Base-by-base conservation (phyloP, 2,888 invertebrate genomes). In the Trachelus tabidus region DNA sequence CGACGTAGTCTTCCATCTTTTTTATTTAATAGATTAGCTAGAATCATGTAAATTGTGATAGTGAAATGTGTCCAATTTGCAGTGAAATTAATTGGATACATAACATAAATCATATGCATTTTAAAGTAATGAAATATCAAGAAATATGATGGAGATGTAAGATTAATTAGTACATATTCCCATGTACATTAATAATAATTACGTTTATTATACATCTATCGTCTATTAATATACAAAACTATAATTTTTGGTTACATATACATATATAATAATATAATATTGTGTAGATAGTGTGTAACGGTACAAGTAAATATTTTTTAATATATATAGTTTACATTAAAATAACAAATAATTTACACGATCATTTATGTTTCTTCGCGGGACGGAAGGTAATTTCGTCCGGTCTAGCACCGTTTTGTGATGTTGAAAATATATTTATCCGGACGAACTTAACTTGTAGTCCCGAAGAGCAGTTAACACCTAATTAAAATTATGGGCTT, bases 221-320 rank as follows among this genome's bases (percentile, higher is more conserved):
- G 33, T 83, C 88, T 90, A 90, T 87, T 87, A 90, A 89, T 91
- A 90, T 91, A 91, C 89, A 90, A 91, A 91, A 91, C 89, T 91
- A 90, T 89, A 90, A 87, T 88, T 89, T 88, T 90, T 90, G 87
- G 90, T 91, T 90, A 90, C 89, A 90, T 88, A 83, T 87, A 88
- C 86, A 87, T 85, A 82, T 85, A 82, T 84, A 82, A 86, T 85
- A 85, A 83, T 81, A 78, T 83, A 79, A 84, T 85, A 84, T 84
- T 86, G 82, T 77, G 83, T 81, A 81, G 80, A 80, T 81, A 80
- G 80, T 81, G 79, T 83, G 85, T 89, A 90, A 89, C 86, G 84
- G 81, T 87, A 85, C 81, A 85, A 77, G 83, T 88, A 83, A 83
- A 85, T 86, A 85, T 77, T 76, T 79, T 82, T 85, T 74, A 76